Evolutionary conservation across 2,888 invertebrate genomes (phyloP), one percentile per base, ranked within the genome.

Genomic region (Holacanthella duospinosa): DNA sequence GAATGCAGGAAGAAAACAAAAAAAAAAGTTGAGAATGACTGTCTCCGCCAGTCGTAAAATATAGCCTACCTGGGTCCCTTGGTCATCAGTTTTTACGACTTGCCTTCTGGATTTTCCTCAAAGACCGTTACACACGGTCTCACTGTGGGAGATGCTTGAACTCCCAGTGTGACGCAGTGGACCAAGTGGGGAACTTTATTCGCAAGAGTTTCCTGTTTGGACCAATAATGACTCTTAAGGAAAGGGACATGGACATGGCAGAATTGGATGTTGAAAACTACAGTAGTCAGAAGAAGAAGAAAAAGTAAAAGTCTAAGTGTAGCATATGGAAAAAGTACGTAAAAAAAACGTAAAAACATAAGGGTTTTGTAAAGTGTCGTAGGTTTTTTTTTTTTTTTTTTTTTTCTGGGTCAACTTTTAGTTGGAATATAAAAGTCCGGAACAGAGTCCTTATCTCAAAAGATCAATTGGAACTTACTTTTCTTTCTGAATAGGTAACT

Each of bases 31-130:
- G 48, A n/a, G 12, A n/a, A 21, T 48, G 48, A 48, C 16, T 48
- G 48, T 48, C 48, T n/a, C 48, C 36, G 36, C n/a, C 36, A 48
- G 48, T 21, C 21, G 48, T 48, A 48, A 48, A 48, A 48, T 48
- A 48, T 48, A 21, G 48, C 48, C 48, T 48, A 48, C 48, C 48
- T 48, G 48, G 48, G 16, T 21, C 48, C 48, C 36, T 36, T 36
- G 36, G 36, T 36, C 36, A 36, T 48, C 48, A 48, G 19, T 48
- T 48, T 48, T 48, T 48, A 48, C 48, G 48, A 48, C 19, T 48
- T 48, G 36, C 48, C 21, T 48, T 48, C 21, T 48, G 48, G 48
- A 48, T 9, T 16, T 16, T 16, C 36, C 16, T 36, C n/a, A n/a
- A 36, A 36, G 36, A 16, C 6, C 36, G 6, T 36, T 6, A 36